Conservation (phyloP, 2,113 vertebrate species). For the Hucho hucho region DNA sequence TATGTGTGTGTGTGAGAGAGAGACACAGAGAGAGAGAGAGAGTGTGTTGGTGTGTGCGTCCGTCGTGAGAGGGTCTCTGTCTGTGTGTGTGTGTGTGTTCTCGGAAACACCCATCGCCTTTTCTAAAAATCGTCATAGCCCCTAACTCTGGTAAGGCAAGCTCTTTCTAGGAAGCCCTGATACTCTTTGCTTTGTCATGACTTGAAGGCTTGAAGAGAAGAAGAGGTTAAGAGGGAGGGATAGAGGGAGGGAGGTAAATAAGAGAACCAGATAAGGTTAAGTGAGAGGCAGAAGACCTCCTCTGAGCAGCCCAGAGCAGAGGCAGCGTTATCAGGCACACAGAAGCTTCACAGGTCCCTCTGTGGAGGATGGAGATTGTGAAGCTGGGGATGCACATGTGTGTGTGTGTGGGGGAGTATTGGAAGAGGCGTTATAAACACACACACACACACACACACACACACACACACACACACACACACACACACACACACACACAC, state of each 20-base stretch:
- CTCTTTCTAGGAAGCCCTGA: constrained; percentile 45
- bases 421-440: constrained; percentile 4
- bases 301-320: constrained; percentile 60
- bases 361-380: constrained; percentile 72
- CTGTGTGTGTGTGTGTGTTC: neutral
- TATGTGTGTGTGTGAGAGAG: neutral
- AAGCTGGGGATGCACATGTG: constrained; percentile 41
- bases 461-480: constrained; percentile 26
- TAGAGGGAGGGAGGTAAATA: constrained; percentile 33
- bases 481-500: constrained; percentile 29
- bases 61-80: neutral
- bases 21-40: too few species aligned
- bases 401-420: too few species aligned
- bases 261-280: constrained; percentile 54
- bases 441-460: constrained; percentile 6
- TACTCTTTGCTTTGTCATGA: constrained; percentile 45
- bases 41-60: neutral
- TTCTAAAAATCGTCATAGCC: constrained; percentile 29
- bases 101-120: constrained; percentile 15
- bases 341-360: constrained; percentile 65
- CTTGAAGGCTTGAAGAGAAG: constrained; percentile 29
- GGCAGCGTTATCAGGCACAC: constrained; percentile 67
- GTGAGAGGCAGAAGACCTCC: constrained; percentile 45
- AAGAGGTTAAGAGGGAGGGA: constrained; percentile 29
- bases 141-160: constrained; percentile 25